phyloP scores from a whole-genome alignment of 2,113 vertebrate genomes.

The Ciconia maguari region DNA sequence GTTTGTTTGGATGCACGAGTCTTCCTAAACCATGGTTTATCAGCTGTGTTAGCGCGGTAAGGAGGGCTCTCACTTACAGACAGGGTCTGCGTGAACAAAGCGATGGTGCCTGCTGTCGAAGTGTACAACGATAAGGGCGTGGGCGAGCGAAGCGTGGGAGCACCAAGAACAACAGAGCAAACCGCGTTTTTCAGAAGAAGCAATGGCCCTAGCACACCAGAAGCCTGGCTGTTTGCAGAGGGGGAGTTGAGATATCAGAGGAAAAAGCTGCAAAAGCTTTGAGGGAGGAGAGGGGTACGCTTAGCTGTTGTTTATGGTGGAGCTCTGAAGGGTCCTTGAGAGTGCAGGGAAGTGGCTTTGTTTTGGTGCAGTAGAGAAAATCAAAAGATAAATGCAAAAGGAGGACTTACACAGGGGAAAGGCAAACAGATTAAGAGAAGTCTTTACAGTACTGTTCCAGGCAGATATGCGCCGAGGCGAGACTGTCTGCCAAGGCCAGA shows the following conservation, averaged over 20 bases:
- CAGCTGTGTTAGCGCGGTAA: not conserved
- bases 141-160: not conserved
- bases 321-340: not conserved
- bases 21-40: not conserved
- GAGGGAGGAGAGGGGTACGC: not conserved
- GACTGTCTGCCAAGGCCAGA: not conserved
- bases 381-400: not conserved
- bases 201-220: not conserved
- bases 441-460: not conserved
- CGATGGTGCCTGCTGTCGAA: fast-evolving
- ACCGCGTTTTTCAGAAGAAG: not conserved
- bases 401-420: not conserved
- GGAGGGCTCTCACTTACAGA: not conserved
- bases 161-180: not conserved
- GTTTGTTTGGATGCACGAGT: not conserved
- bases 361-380: not conserved
- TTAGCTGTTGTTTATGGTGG: not conserved
- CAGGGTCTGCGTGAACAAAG: not conserved
- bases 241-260: not conserved
- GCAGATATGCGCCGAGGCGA: fast-evolving
- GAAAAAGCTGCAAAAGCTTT: not conserved
- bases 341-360: not conserved
- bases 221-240: not conserved
- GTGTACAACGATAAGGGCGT: fast-evolving
- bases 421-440: not conserved